Conservation (phyloP, 2,888 invertebrate genomes). For the Epinotia ramella region DNA sequence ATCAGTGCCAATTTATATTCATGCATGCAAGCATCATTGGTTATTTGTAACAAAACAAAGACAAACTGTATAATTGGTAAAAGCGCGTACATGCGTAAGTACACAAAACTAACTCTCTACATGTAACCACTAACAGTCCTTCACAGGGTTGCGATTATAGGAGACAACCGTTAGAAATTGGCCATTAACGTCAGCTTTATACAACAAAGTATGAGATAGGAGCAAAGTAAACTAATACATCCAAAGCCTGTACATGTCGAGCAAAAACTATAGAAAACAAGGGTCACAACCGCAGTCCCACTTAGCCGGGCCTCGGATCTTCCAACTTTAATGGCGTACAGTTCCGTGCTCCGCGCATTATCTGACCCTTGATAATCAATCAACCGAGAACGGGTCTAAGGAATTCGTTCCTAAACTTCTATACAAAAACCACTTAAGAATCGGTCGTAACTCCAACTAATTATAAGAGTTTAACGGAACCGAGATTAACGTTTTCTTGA, state of each 20-base stretch:
- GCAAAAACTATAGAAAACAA: slow-evolving; percentile 31
- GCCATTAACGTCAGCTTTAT: slow-evolving; percentile 20
- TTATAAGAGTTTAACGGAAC: slow-evolving; percentile 49
- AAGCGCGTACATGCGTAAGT: no score
- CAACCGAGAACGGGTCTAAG: slow-evolving; percentile 57
- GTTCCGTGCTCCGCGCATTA: slow-evolving; percentile 46
- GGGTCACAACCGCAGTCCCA: slow-evolving; percentile 33
- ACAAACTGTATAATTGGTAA: background rate
- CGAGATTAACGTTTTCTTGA: slow-evolving; percentile 45
- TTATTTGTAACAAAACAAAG: background rate
- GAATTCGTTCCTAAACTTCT: slow-evolving; percentile 58
- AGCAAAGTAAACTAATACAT: slow-evolving; percentile 20
- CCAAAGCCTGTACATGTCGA: slow-evolving; percentile 14
- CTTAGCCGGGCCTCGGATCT: slow-evolving; percentile 23
- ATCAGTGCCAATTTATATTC: slow-evolving; percentile 14
- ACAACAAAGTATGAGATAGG: slow-evolving; percentile 9
- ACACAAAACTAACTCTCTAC: background rate
- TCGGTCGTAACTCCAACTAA: slow-evolving; percentile 55
- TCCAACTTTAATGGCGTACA: slow-evolving; percentile 44
- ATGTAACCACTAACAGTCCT: background rate
- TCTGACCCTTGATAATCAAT: slow-evolving; percentile 60
- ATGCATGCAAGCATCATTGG: background rate
- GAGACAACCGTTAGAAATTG: background rate
- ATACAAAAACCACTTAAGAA: slow-evolving; percentile 61
- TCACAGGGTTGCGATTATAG: background rate